A percentile compares a stretch with the other conserved stretches of the same genome.
Evolutionary conservation across 2,797 vertebrate genomes (phyloP).

Genomic region (Nannoperca obscura): DNA sequence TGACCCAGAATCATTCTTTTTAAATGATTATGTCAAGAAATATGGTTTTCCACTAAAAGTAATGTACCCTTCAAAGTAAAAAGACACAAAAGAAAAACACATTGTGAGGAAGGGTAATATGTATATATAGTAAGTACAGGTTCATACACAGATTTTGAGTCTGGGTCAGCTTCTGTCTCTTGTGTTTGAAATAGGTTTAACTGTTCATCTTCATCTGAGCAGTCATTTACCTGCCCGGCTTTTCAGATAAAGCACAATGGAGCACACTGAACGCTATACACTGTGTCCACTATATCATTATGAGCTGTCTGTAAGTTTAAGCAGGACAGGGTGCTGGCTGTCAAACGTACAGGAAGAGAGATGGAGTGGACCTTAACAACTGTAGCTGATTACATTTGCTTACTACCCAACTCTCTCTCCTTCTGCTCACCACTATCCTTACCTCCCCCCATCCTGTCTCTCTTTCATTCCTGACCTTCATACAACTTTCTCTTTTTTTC

Average conservation of each 20-base stretch:
- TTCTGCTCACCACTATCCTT: neutral
- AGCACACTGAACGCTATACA: too few species aligned
- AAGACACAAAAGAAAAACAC: too few species aligned
- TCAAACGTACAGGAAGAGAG: neutral
- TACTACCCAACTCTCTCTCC: neutral
- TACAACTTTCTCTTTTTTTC: constrained; percentile 11
- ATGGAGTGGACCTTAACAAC: neutral
- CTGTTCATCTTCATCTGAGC: neutral
- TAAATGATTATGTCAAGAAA: neutral
- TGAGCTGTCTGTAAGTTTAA: neutral
- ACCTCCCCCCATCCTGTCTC: neutral
- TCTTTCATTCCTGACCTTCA: constrained; percentile 12
- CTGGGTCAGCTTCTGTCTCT: constrained; percentile 48
- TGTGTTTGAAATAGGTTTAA: constrained; percentile 19
- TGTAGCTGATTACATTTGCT: neutral
- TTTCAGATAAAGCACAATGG: neutral
- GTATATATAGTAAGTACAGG: too few species aligned
- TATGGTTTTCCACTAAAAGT: neutral
- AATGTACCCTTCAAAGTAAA: neutral
- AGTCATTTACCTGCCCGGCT: neutral
- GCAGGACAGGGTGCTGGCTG: neutral
- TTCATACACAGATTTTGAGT: constrained; percentile 23
- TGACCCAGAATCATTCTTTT: constrained; percentile 45
- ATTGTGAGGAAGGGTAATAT: neutral
- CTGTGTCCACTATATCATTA: neutral